phyloP scores from a whole-genome alignment of 2,888 invertebrate genomes.

The Drosophila meridionalis region DNA sequence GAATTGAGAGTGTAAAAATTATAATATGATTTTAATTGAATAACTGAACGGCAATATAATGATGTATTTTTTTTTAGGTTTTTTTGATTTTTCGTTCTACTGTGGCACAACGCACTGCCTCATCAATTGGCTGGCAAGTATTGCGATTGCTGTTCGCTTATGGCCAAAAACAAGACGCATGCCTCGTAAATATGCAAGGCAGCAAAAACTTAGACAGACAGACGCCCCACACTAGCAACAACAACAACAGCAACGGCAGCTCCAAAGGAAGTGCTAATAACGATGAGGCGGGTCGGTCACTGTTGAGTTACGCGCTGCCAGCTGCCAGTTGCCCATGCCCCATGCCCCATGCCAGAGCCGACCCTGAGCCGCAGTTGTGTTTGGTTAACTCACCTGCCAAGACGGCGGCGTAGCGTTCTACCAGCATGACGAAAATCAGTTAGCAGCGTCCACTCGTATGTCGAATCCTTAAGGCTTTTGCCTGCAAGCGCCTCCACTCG shows the following conservation, averaged over 20 bases:
- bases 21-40: neutral
- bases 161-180: constrained; percentile 70
- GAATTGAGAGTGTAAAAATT: neutral
- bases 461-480: constrained; percentile 42
- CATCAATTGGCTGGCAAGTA: constrained; percentile 71
- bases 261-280: constrained; percentile 77
- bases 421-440: constrained; percentile 20
- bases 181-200: constrained; percentile 78
- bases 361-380: constrained; percentile 48
- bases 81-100: constrained; percentile 28
- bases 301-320: constrained; percentile 71
- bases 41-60: neutral
- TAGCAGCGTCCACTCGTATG: neutral
- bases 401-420: constrained; percentile 36
- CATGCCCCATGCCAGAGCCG: constrained; percentile 24
- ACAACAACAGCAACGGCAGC: constrained; percentile 10
- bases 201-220: constrained; percentile 76
- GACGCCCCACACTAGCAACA: constrained; percentile 52
- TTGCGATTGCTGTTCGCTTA: constrained; percentile 46
- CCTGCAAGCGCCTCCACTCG: constrained; percentile 38
- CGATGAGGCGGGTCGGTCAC: constrained; percentile 70
- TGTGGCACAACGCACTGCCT: constrained; percentile 64
- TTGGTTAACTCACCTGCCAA: constrained; percentile 70
- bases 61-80: fast-evolving
- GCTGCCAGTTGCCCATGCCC: constrained; percentile 10